phyloP scores from a whole-genome alignment of 2,113 vertebrate genomes.

The Ranitomeya imitator region DNA sequence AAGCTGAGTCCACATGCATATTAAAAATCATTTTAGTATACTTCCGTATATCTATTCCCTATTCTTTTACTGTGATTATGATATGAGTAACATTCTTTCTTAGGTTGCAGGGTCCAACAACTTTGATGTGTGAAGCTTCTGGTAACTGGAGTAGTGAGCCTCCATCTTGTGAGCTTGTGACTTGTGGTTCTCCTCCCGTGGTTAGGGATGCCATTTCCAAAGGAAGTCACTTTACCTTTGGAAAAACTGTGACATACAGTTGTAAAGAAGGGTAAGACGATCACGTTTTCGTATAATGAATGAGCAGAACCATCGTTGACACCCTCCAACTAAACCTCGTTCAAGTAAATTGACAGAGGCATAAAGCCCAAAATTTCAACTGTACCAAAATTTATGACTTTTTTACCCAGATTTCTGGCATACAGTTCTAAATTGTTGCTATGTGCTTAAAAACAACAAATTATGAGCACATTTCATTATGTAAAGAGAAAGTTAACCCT shows the following conservation, averaged over 20 bases:
- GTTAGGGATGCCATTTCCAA: slow-evolving; percentile 78
- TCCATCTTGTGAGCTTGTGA: slow-evolving; percentile 79
- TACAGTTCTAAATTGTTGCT: no score
- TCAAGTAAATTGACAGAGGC: no score
- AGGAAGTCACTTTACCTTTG: slow-evolving; percentile 85
- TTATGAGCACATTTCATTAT: no score
- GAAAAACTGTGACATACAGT: slow-evolving; percentile 81
- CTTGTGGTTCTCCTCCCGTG: slow-evolving; percentile 81
- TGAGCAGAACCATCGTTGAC: no score
- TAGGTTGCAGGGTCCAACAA: slow-evolving; percentile 86
- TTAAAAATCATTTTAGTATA: no score
- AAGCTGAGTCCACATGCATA: no score
- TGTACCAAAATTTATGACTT: no score
- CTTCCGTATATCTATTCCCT: not conserved
- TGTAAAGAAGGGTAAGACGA: slow-evolving; percentile 94
- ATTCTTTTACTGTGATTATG: not conserved
- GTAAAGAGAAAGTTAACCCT: no score
- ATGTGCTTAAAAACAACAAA: no score
- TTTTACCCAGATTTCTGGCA: no score
- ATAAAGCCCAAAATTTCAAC: no score
- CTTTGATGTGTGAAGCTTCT: slow-evolving; percentile 81
- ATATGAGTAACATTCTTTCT: slow-evolving; percentile 53
- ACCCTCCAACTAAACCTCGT: no score
- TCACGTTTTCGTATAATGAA: not conserved
- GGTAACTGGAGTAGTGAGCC: slow-evolving; percentile 84